These are phyloP conservation scores for Drosophila serrata DNA, from an alignment of 1,140 invertebrate genomes.

Conservation along the genomic window DNA sequence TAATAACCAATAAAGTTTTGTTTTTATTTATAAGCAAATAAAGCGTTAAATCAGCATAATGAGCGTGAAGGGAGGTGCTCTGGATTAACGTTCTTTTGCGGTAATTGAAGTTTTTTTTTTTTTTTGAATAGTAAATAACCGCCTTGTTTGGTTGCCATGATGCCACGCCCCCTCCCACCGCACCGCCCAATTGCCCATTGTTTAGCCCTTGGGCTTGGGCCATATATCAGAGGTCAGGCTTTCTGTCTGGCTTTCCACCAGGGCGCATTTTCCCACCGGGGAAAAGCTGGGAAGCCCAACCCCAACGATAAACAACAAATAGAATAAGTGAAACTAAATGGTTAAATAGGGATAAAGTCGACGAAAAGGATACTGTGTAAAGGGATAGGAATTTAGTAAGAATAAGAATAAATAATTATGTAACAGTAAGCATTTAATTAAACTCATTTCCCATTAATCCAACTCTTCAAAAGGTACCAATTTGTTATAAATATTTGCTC, in stretches of 20 bases:
- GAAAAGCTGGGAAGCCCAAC: slow-evolving; percentile 1
- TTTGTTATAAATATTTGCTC: background rate
- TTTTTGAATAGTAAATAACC: slow-evolving; percentile 78
- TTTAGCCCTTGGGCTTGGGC: slow-evolving; percentile 27
- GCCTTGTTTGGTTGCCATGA: slow-evolving; percentile 8
- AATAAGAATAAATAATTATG: background rate
- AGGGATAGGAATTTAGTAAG: background rate
- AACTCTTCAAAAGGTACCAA: background rate
- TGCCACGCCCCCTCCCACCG: background rate
- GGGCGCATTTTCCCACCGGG: background rate
- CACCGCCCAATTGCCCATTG: slow-evolving; percentile 13
- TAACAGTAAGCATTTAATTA: background rate
- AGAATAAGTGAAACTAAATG: slow-evolving; percentile 35
- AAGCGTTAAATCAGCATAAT: slow-evolving; percentile 73
- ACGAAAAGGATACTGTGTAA: slow-evolving; percentile 8
- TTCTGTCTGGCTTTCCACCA: slow-evolving; percentile 4
- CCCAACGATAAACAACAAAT: slow-evolving; percentile 42
- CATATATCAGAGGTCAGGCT: slow-evolving; percentile 61
- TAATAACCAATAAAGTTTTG: slow-evolving; percentile 73
- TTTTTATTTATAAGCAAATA: slow-evolving; percentile 70
- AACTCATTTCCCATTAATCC: background rate
- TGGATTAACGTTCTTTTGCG: slow-evolving; percentile 71
- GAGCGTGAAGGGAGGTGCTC: slow-evolving; percentile 9
- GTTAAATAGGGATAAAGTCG: background rate
- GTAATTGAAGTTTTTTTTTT: slow-evolving; percentile 81